These are phyloP conservation scores for Xanthorhoe spadicearia DNA, from an alignment of 2,888 invertebrate species.

Conservation along the genomic window DNA sequence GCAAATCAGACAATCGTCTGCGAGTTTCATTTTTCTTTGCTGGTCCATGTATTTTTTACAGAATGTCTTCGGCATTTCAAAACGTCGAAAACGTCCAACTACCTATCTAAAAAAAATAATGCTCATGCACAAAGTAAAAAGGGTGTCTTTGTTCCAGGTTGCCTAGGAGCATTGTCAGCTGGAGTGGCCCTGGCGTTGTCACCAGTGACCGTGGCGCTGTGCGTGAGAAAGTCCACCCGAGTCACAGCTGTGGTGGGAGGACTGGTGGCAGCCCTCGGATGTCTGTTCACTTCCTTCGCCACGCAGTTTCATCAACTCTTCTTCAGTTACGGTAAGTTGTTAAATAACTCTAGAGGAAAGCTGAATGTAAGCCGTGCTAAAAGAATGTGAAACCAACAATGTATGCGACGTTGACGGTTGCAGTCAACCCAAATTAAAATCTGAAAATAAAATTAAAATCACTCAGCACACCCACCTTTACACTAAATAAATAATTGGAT, in stretches of 20 bases:
- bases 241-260: slow-evolving; percentile 95
- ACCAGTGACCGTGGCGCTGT: slow-evolving; percentile 93
- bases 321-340: slow-evolving; percentile 89
- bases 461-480: slow-evolving; percentile 38
- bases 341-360: background rate
- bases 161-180: slow-evolving; percentile 92
- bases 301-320: slow-evolving; percentile 95
- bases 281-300: slow-evolving; percentile 95
- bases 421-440: slow-evolving; percentile 9
- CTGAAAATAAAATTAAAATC: slow-evolving; percentile 25
- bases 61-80: background rate
- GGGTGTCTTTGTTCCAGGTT: slow-evolving; percentile 84
- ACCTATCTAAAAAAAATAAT: background rate
- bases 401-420: background rate
- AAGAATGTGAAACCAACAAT: background rate
- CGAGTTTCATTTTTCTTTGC: too few relatives aligned
- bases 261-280: slow-evolving; percentile 92
- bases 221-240: slow-evolving; percentile 93
- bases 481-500: slow-evolving; percentile 63
- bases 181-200: slow-evolving; percentile 92
- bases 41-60: background rate
- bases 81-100: background rate
- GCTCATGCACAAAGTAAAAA: background rate
- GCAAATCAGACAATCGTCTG: background rate
- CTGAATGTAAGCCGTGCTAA: background rate